A percentile compares a stretch with the other conserved stretches of the same genome.
Conservation (phyloP, 2,888 invertebrate genomes). For the Pristionchus maxplancki region DNA sequence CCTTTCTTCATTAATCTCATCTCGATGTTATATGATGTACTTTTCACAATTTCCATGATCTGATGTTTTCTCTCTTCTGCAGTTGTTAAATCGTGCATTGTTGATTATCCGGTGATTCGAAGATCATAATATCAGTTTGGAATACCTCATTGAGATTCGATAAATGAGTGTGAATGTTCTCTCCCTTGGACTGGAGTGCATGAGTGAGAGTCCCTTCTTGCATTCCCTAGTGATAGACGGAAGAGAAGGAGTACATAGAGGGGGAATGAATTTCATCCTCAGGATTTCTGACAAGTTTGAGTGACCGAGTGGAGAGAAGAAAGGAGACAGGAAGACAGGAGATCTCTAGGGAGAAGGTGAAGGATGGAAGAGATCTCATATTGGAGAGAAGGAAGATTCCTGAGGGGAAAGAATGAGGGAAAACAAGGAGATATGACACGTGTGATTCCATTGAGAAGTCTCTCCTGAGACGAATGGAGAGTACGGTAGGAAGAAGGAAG, state of each 20-base stretch:
- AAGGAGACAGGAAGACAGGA: slow-evolving; percentile 26
- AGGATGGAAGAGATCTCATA: slow-evolving; percentile 28
- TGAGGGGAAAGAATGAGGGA: neutral
- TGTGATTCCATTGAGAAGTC: slow-evolving; percentile 13
- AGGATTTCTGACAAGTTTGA: slow-evolving; percentile 18
- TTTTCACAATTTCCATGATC: neutral
- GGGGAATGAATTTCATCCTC: slow-evolving; percentile 12
- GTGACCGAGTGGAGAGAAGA: slow-evolving; percentile 8
- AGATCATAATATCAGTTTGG: neutral
- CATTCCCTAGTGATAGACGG: slow-evolving; percentile 12
- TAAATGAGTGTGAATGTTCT: neutral
- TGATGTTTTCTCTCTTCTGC: neutral
- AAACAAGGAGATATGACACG: slow-evolving; percentile 28
- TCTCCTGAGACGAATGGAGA: neutral
- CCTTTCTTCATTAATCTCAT: neutral
- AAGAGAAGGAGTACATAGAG: neutral
- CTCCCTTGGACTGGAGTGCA: neutral
- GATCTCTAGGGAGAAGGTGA: slow-evolving; percentile 47
- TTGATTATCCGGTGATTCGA: neutral
- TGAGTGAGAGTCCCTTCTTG: neutral
- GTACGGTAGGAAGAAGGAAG: slow-evolving; percentile 36
- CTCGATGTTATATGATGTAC: neutral
- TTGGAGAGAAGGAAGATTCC: neutral
- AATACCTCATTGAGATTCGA: neutral
- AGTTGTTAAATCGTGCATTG: neutral